These are phyloP conservation scores for Alaudala cheleensis DNA, from an alignment of 2,113 vertebrate species.

Conservation along the genomic window DNA sequence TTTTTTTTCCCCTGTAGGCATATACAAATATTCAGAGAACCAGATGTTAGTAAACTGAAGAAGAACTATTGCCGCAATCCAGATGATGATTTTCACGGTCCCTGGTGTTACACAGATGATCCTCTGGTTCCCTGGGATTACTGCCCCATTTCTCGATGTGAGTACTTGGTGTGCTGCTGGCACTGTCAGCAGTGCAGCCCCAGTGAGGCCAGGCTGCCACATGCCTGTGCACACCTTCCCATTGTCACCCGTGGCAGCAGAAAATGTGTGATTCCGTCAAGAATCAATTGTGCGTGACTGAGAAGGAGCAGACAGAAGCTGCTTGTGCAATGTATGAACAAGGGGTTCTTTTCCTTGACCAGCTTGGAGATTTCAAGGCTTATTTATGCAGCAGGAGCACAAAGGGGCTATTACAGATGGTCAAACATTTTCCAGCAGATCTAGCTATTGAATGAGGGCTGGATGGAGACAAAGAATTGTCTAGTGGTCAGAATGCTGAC, in stretches of 20 bases:
- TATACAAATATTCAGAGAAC: conserved; percentile 79
- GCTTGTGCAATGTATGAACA: conserved; percentile 33
- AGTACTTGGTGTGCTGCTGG: conserved; percentile 67
- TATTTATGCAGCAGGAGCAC: conserved; percentile 35
- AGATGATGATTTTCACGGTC: conserved; percentile 95
- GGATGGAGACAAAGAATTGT: conserved; percentile 13
- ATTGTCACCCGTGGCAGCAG: background rate
- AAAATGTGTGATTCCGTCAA: background rate
- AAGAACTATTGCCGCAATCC: conserved; percentile 94
- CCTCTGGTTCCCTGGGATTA: conserved; percentile 94
- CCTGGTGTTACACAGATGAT: conserved; percentile 95
- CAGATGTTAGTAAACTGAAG: conserved; percentile 82
- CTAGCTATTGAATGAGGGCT: conserved; percentile 24
- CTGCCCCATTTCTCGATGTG: conserved; percentile 90
- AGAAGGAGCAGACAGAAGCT: conserved; percentile 4
- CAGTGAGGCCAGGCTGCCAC: background rate
- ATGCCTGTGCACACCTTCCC: background rate
- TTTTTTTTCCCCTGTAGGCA: conserved; percentile 72
- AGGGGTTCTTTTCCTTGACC: conserved; percentile 26
- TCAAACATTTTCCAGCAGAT: conserved; percentile 43
- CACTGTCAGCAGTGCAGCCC: background rate
- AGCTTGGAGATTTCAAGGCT: conserved; percentile 34
- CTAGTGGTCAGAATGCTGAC: conserved; percentile 19
- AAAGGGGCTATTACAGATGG: conserved; percentile 39
- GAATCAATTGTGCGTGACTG: background rate